phyloP scores from a whole-genome alignment of 2,797 vertebrate genomes.

The Tenualosa thibaudeaui region DNA sequence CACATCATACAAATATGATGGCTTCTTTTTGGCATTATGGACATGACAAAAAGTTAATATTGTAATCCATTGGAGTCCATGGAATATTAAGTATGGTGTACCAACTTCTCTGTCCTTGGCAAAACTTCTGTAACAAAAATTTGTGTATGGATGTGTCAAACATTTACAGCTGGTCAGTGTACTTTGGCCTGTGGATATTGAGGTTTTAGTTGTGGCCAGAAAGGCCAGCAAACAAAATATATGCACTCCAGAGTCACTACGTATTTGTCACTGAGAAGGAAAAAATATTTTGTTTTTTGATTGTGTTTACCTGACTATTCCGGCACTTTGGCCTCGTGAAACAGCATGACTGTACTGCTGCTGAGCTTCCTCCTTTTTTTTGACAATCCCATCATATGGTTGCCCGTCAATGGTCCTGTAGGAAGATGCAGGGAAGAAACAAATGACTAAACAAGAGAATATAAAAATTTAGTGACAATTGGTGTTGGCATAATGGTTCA shows the following conservation, averaged over 20 bases:
- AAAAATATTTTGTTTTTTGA: neutral
- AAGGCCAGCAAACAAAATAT: neutral
- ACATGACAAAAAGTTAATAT: too few relatives aligned
- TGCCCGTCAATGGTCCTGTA: constrained; percentile 80
- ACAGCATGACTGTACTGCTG: constrained; percentile 75
- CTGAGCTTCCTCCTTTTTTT: constrained; percentile 78
- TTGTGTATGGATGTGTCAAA: neutral
- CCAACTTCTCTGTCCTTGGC: neutral
- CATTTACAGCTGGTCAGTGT: neutral
- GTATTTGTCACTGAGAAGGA: neutral
- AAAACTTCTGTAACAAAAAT: neutral
- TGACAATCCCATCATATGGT: constrained; percentile 82
- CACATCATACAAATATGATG: too few relatives aligned
- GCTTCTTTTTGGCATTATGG: too few relatives aligned
- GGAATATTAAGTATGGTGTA: neutral
- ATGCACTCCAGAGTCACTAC: neutral
- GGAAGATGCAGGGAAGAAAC: neutral
- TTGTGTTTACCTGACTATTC: constrained; percentile 77
- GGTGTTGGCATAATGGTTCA: neutral
- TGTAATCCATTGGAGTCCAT: neutral
- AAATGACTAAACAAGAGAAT: too few relatives aligned
- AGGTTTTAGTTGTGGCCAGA: neutral
- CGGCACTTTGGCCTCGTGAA: constrained; percentile 79
- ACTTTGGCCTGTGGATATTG: neutral
- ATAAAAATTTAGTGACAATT: too few relatives aligned